Evolutionary conservation across 2,888 invertebrate genomes (phyloP).

Genomic region (Stenotaenia linearis): DNA sequence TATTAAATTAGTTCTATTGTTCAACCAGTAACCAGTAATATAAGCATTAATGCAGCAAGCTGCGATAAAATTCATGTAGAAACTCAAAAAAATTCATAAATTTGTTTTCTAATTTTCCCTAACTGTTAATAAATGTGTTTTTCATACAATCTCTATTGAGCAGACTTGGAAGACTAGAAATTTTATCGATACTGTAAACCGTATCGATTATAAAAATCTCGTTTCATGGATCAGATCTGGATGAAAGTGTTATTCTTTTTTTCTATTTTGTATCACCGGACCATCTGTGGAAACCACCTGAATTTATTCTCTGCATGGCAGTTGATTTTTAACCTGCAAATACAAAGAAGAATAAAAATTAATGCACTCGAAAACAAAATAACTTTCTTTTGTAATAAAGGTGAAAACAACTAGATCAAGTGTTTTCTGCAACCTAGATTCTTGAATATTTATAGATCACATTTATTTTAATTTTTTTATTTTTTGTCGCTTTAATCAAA

Average conservation of each 20-base stretch:
- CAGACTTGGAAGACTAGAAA: slow-evolving; percentile 6
- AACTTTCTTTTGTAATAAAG: background rate
- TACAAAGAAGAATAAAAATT: no score
- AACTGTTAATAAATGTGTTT: background rate
- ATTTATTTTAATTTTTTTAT: no score
- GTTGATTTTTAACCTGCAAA: background rate
- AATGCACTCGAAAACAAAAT: background rate
- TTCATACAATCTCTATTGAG: background rate
- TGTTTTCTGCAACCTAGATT: background rate
- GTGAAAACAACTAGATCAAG: background rate
- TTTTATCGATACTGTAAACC: background rate
- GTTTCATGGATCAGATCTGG: background rate
- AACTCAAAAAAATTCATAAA: background rate
- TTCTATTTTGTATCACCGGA: no score
- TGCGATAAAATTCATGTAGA: background rate
- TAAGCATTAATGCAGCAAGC: no score
- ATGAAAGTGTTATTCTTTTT: background rate
- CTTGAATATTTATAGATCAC: background rate
- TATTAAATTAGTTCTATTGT: background rate
- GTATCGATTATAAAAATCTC: background rate
- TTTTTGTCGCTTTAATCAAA: background rate
- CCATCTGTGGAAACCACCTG: background rate
- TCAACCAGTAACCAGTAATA: background rate
- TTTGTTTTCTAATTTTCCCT: no score
- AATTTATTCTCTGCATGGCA: background rate